Evolutionary conservation across 2,888 invertebrate genomes (phyloP).

Genomic region (Tuta absoluta): DNA sequence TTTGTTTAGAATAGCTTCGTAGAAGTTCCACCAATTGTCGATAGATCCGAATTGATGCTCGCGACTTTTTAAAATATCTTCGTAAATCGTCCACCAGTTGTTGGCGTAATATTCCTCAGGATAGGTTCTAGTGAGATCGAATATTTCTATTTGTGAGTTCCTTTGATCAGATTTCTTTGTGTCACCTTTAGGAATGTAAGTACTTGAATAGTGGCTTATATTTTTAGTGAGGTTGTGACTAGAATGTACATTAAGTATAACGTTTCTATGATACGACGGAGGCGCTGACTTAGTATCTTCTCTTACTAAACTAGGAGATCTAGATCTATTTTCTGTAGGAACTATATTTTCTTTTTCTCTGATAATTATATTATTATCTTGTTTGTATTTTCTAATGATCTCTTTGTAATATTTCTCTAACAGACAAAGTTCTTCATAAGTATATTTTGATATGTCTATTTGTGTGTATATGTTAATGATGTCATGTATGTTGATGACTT

Average conservation of each 20-base stretch:
- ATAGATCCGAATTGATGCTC: slow-evolving; percentile 75
- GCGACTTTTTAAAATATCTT: slow-evolving; percentile 67
- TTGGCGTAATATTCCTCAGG: slow-evolving; percentile 75
- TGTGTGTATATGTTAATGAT: slow-evolving; percentile 69
- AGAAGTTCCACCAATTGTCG: slow-evolving; percentile 76
- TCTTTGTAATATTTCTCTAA: slow-evolving; percentile 75
- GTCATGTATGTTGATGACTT: slow-evolving; percentile 61
- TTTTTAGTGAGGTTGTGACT: slow-evolving; percentile 52
- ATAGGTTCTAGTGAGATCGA: slow-evolving; percentile 68
- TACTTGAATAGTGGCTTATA: slow-evolving; percentile 50
- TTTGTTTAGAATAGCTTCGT: slow-evolving; percentile 66
- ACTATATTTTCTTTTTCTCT: slow-evolving; percentile 58
- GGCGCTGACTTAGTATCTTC: slow-evolving; percentile 47
- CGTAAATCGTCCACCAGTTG: slow-evolving; percentile 78
- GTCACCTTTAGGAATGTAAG: slow-evolving; percentile 45
- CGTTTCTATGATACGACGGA: slow-evolving; percentile 54
- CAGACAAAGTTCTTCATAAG: slow-evolving; percentile 72
- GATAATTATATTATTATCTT: slow-evolving; percentile 37
- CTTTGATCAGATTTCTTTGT: slow-evolving; percentile 48
- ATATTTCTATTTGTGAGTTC: slow-evolving; percentile 56
- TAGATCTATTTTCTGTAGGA: slow-evolving; percentile 42
- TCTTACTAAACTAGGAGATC: slow-evolving; percentile 41
- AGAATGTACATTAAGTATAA: slow-evolving; percentile 57
- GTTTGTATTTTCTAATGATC: slow-evolving; percentile 67
- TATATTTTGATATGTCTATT: slow-evolving; percentile 68